A percentile compares a stretch with the other conserved stretches of the same genome.
Evolutionary conservation across 2,888 invertebrate species (phyloP).

Genomic region (Esperia sulphurella): DNA sequence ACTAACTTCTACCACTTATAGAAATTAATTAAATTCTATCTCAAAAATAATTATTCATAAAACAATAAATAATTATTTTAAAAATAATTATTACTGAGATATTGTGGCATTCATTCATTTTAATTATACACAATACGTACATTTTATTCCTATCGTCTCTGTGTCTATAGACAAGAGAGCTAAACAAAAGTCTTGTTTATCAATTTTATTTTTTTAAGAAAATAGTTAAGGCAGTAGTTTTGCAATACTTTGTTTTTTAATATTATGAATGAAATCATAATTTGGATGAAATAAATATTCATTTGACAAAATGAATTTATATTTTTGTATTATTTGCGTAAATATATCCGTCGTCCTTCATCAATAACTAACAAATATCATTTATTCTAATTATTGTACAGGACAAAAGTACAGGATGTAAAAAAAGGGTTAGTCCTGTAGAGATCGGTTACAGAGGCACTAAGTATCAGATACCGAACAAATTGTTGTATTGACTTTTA

Average conservation of each 20-base stretch:
- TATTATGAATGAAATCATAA: neutral
- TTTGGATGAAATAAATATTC: constrained; percentile 9
- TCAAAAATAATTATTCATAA: neutral
- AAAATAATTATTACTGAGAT: neutral
- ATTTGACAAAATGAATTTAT: constrained; percentile 6
- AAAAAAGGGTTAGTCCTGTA: too few relatives aligned
- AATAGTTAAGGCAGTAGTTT: neutral
- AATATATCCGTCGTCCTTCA: too few relatives aligned
- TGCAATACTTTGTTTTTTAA: constrained; percentile 6
- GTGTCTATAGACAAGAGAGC: too few relatives aligned
- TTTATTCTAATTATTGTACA: too few relatives aligned
- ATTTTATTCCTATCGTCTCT: too few relatives aligned
- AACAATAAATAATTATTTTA: neutral
- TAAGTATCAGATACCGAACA: too few relatives aligned
- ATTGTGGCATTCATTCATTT: too few relatives aligned
- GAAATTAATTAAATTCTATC: neutral
- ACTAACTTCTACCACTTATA: neutral
- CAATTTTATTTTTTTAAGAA: neutral
- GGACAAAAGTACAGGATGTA: too few relatives aligned
- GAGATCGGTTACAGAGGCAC: too few relatives aligned
- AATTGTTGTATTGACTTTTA: too few relatives aligned
- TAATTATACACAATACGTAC: too few relatives aligned
- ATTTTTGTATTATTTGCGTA: neutral
- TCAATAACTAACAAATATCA: too few relatives aligned
- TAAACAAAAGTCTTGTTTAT: neutral